Conservation (phyloP, 2,113 vertebrate species). For the Thamnaconus septentrionalis region DNA sequence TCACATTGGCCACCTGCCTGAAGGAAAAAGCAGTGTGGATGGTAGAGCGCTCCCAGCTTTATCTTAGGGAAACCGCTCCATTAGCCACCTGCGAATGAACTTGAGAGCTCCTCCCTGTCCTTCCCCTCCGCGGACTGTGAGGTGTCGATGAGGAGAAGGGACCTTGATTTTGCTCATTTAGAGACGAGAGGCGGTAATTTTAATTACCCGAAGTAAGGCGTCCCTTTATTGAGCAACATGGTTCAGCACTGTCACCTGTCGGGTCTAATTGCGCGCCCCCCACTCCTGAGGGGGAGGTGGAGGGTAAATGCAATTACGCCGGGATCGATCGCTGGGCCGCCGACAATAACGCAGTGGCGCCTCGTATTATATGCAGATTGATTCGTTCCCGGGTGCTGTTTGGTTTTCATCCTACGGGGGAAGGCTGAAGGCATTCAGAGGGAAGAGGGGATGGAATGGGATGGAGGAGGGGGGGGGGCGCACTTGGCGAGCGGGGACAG, state of each 20-base stretch:
- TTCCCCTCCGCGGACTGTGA: too few relatives aligned
- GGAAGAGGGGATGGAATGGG: constrained; percentile 24
- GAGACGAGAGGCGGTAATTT: constrained; percentile 48
- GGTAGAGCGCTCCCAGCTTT: constrained; percentile 26
- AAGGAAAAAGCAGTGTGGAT: constrained; percentile 46
- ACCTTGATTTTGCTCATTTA: constrained; percentile 48
- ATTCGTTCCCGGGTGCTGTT: constrained; percentile 58
- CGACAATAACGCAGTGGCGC: constrained; percentile 38
- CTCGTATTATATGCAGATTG: constrained; percentile 65
- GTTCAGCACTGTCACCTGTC: constrained; percentile 56
- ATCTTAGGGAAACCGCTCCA: constrained; percentile 51
- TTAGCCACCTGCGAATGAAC: constrained; percentile 45
- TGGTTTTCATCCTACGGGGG: constrained; percentile 51
- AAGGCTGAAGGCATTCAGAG: constrained; percentile 14
- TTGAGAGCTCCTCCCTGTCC: background rate
- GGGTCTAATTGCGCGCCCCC: constrained; percentile 50
- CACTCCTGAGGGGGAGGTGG: constrained; percentile 44
- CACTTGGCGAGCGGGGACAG: too few relatives aligned
- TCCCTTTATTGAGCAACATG: constrained; percentile 56
- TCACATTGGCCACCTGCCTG: too few relatives aligned
- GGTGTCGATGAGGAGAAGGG: constrained; percentile 5
- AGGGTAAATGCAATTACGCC: constrained; percentile 53
- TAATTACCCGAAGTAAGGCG: constrained; percentile 60
- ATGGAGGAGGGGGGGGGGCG: too few relatives aligned
- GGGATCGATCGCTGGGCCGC: constrained; percentile 58